phyloP scores from a whole-genome alignment of 2,888 invertebrate genomes.

The Tetranychus piercei region DNA sequence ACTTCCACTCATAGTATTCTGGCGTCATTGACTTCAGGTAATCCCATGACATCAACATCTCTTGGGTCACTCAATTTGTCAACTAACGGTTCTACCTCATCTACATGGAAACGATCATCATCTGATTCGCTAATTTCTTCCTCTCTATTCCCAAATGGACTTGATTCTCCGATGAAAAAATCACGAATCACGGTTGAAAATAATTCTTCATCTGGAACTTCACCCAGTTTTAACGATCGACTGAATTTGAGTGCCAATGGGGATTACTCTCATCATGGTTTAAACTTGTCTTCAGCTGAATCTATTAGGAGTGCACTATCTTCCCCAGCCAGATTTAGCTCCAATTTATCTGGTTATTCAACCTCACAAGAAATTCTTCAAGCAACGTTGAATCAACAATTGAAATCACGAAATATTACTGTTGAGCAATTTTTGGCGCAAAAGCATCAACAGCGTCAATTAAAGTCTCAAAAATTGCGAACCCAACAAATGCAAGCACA shows the following conservation, averaged over 20 bases:
- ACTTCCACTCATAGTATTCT: not conserved
- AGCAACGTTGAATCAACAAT: not conserved
- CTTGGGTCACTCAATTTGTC: not conserved
- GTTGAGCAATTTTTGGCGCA: not conserved
- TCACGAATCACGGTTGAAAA: not conserved
- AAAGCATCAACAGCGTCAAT: slow-evolving; percentile 10
- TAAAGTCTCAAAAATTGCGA: not conserved
- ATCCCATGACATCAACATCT: not conserved
- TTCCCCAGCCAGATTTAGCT: not conserved
- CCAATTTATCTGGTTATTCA: not conserved
- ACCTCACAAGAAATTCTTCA: not conserved
- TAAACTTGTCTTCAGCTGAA: not conserved
- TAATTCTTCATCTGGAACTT: not conserved
- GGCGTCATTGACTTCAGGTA: not conserved
- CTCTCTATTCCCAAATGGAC: not conserved
- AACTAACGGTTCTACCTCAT: not conserved
- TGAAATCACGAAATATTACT: not conserved
- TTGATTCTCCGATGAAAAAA: not conserved
- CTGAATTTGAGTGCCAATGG: not conserved
- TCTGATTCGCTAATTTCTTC: not conserved
- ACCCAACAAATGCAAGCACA: slow-evolving; percentile 10
- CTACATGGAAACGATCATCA: not conserved
- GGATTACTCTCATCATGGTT: not conserved
- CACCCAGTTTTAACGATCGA: not conserved
- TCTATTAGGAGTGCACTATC: not conserved